Conservation (phyloP, 1,140 invertebrate species). For the Drosophila sp. region DNA sequence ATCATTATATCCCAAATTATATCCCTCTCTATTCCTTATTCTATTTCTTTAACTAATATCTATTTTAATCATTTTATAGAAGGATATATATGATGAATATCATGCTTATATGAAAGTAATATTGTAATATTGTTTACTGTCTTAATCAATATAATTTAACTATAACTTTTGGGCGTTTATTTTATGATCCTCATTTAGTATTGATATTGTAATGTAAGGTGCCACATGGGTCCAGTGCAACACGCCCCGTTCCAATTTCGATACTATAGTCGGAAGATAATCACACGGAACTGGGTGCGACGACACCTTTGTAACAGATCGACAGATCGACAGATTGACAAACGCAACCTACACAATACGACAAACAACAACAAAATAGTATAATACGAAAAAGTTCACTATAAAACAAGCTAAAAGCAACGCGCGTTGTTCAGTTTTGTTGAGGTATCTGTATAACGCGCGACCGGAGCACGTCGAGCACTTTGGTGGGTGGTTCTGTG, state of each 20-base stretch:
- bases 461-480: constrained; percentile 43
- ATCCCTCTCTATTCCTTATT: too few relatives aligned
- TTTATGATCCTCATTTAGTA: constrained; percentile 3
- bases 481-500: constrained; percentile 11
- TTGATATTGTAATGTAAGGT: neutral
- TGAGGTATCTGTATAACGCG: constrained; percentile 38
- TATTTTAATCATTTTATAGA: too few relatives aligned
- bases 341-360: constrained; percentile 16
- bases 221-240: neutral
- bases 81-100: too few relatives aligned
- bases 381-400: constrained; percentile 56
- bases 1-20: too few relatives aligned
- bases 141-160: neutral
- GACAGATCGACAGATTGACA: constrained; percentile 20
- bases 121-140: too few relatives aligned
- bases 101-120: too few relatives aligned
- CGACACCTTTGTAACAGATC: constrained; percentile 25
- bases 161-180: neutral
- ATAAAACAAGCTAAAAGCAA: constrained; percentile 63
- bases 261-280: constrained; percentile 9
- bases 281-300: constrained; percentile 34
- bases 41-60: too few relatives aligned
- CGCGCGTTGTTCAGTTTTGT: constrained; percentile 65
- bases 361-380: constrained; percentile 33
- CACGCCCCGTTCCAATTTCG: constrained; percentile 24